These are phyloP conservation scores for Zoanthus gigantus DNA, from an alignment of 92 coral and sea anemone species.

Conservation along the genomic window DNA sequence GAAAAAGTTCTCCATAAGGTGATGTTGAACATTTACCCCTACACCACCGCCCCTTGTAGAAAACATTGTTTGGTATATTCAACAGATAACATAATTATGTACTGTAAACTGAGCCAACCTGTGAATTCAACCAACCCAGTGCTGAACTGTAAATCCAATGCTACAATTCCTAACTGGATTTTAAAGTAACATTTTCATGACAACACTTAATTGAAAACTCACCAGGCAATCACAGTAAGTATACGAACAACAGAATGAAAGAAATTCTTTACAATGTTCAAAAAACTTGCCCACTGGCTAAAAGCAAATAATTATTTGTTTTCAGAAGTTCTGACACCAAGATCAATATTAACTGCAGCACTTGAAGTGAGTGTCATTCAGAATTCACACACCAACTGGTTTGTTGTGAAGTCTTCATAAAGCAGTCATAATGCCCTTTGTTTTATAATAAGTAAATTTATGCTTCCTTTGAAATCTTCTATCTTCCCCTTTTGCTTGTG, in stretches of 20 bases:
- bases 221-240: not conserved
- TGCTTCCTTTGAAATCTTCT: too few relatives aligned
- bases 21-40: too few relatives aligned
- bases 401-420: constrained; percentile 76
- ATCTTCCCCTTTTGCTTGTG: too few relatives aligned
- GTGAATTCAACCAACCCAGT: not conserved
- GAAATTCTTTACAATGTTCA: too few relatives aligned
- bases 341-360: not conserved
- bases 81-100: too few relatives aligned
- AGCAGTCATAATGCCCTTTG: constrained; percentile 9
- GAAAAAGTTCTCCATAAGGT: too few relatives aligned
- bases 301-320: too few relatives aligned
- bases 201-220: not conserved
- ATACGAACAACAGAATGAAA: not conserved
- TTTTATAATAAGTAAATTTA: not conserved
- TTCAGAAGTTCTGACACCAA: not conserved
- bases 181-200: constrained; percentile 5
- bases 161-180: not conserved
- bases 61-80: too few relatives aligned
- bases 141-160: not conserved
- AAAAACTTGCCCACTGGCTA: too few relatives aligned
- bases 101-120: too few relatives aligned
- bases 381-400: constrained; percentile 74
- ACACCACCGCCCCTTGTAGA: too few relatives aligned
- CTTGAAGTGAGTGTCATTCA: constrained; percentile 27